Evolutionary conservation across 2,797 vertebrate genomes (phyloP).

Genomic region (Selene dorsalis): DNA sequence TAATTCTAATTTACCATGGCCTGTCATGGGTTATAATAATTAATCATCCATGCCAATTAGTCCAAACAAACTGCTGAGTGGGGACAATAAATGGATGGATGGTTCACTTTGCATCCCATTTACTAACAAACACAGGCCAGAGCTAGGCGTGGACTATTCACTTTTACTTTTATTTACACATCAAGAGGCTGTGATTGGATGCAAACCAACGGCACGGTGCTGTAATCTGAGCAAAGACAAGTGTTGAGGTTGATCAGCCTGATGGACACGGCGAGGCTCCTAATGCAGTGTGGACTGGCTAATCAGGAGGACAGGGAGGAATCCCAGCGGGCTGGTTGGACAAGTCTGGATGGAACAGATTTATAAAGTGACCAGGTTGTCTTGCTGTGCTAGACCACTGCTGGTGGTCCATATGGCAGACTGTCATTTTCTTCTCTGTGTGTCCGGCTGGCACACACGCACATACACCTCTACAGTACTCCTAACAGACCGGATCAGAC

Average conservation of each 20-base stretch:
- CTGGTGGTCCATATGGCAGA: constrained; percentile 74
- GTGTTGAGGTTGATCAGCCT: constrained; percentile 53
- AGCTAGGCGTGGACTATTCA: constrained; percentile 19
- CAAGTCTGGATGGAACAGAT: constrained; percentile 66
- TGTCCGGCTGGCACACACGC: constrained; percentile 36
- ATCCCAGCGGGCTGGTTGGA: constrained; percentile 62
- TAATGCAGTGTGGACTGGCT: constrained; percentile 49
- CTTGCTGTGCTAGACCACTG: constrained; percentile 58
- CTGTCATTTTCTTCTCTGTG: constrained; percentile 60
- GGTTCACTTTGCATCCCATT: constrained; percentile 47
- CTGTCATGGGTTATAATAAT: constrained; percentile 71
- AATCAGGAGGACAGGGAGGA: constrained; percentile 61
- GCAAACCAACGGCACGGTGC: constrained; percentile 14
- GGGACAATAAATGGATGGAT: constrained; percentile 55
- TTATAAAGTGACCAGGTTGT: constrained; percentile 75
- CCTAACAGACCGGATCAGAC: constrained; percentile 14
- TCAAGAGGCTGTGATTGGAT: constrained; percentile 37
- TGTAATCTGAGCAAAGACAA: constrained; percentile 45
- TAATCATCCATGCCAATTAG: constrained; percentile 72
- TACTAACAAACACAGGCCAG: constrained; percentile 23
- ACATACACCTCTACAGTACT: background rate
- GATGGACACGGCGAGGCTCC: constrained; percentile 45
- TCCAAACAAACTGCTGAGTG: constrained; percentile 67
- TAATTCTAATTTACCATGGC: constrained; percentile 67
- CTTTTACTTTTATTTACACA: constrained; percentile 47